Base-by-base conservation (phyloP, 2,113 vertebrate genomes). In the Urocitellus parryii region DNA sequence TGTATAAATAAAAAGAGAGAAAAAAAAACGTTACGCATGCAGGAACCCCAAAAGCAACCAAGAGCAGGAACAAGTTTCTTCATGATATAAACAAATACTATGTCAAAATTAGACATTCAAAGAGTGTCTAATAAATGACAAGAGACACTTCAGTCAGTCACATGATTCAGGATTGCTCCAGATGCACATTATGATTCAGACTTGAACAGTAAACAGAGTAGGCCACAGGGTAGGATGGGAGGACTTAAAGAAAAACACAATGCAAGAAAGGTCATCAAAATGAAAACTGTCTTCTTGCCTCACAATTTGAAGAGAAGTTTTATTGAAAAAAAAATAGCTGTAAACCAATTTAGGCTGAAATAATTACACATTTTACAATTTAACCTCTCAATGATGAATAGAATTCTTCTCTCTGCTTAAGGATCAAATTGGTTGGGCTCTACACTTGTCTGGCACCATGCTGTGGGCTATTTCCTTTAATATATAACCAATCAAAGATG, bases 401-500 rank as follows among this genome's bases (percentile, higher is more conserved):
- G 91, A 98, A 96, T 96, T 96, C 92, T 98, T 97, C 92, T 98
- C 97, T 91, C 96, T 98, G 96, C 97, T 98, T 25, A 13, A 96
- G 96, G 97, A 98, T 98, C 98, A 80, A 90, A 95, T 98, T 98
- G 96, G 96, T 98, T 98, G 97, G 97, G 97, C 58, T 90, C 96
- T 65, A 11, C 98, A 98, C 97, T 98, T 98, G 98, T 97, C 98
- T 98, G 98, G 98, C 98, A 98, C 97, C 98, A 98, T 56, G 97
- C 98, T 98, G 98, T 92, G 97, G 98, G 96, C 96, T 42, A 88
- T 98, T 98, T 98, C 97, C 97, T 97, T 98, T 98, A 98, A 98
- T 98, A 98, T 97, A 96, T 97, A 98, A 98, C 98, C 98, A 98
- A 98, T 98, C 98, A 98, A 98, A 98, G 98, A 98, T 96, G 97